Evolutionary conservation across 2,888 invertebrate species (phyloP).

Genomic region (Catocala sponsa): DNA sequence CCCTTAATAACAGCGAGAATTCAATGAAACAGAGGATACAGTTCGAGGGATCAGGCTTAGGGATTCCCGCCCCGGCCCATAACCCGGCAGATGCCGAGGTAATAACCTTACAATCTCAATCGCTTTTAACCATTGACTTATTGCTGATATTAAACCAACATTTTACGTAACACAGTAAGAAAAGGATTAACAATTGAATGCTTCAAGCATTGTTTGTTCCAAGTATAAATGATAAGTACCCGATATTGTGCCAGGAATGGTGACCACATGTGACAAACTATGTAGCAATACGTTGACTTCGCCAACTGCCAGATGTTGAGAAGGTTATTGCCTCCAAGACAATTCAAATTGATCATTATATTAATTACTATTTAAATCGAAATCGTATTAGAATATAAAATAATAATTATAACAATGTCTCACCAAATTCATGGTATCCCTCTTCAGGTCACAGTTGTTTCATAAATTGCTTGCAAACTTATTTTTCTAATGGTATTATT

Average conservation of each 20-base stretch:
- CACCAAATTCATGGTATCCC: conserved; percentile 64
- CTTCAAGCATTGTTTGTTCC: conserved; percentile 39
- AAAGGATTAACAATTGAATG: conserved; percentile 26
- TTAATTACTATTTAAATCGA: conserved; percentile 29
- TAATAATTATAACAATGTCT: conserved; percentile 52
- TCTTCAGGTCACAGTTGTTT: conserved; percentile 45
- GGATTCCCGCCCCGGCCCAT: conserved; percentile 64
- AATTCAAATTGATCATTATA: conserved; percentile 50
- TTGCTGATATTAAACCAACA: conserved; percentile 33
- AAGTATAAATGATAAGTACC: conserved; percentile 46
- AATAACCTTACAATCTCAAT: conserved; percentile 66
- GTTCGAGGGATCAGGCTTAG: conserved; percentile 53
- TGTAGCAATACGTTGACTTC: conserved; percentile 70
- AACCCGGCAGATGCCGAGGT: conserved; percentile 65
- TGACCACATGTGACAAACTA: conserved; percentile 79
- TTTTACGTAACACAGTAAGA: conserved; percentile 30
- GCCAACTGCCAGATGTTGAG: conserved; percentile 78
- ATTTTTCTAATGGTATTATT: conserved; percentile 51
- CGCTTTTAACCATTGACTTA: conserved; percentile 53
- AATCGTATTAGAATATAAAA: conserved; percentile 28
- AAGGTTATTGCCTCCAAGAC: conserved; percentile 71
- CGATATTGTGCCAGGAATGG: conserved; percentile 70
- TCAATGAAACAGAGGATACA: conserved; percentile 63
- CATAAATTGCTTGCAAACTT: conserved; percentile 47
- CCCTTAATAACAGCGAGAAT: conserved; percentile 63